Evolutionary conservation across 2,113 vertebrate genomes (phyloP).

Genomic region (Dermatemys mawii): DNA sequence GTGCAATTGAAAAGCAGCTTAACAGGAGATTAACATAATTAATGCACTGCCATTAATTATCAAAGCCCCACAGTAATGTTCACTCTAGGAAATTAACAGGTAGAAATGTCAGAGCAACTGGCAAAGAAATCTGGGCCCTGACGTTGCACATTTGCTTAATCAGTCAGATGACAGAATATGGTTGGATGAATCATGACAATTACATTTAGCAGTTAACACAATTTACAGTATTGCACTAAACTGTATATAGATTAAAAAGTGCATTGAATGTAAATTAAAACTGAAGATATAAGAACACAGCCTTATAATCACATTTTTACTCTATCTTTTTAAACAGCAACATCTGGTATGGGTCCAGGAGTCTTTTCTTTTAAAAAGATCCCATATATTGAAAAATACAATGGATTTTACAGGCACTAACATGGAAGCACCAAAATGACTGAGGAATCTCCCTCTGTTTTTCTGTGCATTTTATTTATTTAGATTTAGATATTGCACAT

Average conservation of each 20-base stretch:
- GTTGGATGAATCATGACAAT: conserved; percentile 26
- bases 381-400: background rate
- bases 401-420: background rate
- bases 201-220: conserved; percentile 33
- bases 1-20: background rate
- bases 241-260: background rate
- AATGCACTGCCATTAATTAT: background rate
- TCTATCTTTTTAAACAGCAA: background rate
- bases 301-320: background rate
- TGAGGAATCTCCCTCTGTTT: background rate
- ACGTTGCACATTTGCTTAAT: conserved; percentile 30
- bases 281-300: background rate
- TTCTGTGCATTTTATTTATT: rapidly evolving
- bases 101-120: conserved; percentile 40
- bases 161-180: conserved; percentile 3
- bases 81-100: conserved; percentile 34
- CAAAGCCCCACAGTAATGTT: conserved; percentile 30
- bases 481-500: background rate
- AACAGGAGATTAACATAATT: background rate
- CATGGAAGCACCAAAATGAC: background rate
- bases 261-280: conserved; percentile 6
- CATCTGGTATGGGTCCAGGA: background rate
- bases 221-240: background rate
- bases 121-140: background rate
- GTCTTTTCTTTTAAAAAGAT: background rate